A percentile compares a stretch with the other conserved stretches of the same genome.
phyloP scores from a whole-genome alignment of 2,113 vertebrate species.

The Camelus bactrianus region DNA sequence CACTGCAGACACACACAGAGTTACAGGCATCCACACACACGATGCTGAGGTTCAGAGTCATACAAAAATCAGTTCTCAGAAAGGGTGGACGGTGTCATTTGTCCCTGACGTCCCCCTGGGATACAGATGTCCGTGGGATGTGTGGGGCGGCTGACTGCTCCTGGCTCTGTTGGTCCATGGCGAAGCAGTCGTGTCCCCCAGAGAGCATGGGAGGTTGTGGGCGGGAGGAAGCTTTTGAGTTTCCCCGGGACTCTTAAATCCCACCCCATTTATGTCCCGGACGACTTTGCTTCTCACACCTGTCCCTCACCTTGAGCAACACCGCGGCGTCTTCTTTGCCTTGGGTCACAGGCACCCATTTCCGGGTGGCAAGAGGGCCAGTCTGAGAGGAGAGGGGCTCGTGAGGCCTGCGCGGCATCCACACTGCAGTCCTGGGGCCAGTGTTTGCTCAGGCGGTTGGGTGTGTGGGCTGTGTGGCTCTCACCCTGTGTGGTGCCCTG shows the following conservation, averaged over 20 bases:
- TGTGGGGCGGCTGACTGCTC: neutral
- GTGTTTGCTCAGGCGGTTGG: too few species aligned
- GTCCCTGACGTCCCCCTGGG: neutral
- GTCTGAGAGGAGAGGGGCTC: neutral
- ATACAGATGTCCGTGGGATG: neutral
- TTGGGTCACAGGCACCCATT: neutral
- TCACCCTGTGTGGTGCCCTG: too few species aligned
- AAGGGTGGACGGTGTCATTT: neutral
- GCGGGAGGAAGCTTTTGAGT: neutral
- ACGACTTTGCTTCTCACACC: neutral
- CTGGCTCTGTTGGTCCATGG: neutral
- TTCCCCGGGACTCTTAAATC: neutral
- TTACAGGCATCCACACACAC: accelerated
- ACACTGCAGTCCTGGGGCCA: neutral
- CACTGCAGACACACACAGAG: neutral
- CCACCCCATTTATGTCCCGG: neutral
- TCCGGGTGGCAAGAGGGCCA: neutral
- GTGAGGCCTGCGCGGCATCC: too few species aligned
- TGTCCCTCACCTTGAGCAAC: neutral
- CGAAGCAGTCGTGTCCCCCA: neutral
- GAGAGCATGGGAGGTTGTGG: neutral
- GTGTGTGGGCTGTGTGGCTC: too few species aligned
- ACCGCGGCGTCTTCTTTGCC: too few species aligned
- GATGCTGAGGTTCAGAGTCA: neutral
- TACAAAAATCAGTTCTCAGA: neutral